phyloP scores from a whole-genome alignment of 2,113 vertebrate species.

The Himantopus leucocephalus region DNA sequence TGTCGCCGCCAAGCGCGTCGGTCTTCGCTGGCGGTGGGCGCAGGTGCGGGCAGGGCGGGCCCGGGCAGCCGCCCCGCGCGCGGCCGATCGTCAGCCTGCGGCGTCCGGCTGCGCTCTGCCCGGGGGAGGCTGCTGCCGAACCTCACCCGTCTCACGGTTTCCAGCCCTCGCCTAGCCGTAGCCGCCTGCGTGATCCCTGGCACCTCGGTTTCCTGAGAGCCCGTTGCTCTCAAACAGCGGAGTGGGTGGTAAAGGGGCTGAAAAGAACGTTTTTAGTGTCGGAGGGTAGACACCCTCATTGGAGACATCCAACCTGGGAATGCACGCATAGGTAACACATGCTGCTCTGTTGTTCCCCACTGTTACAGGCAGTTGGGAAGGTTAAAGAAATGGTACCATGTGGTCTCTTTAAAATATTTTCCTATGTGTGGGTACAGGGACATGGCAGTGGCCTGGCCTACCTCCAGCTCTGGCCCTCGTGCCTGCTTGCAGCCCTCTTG shows the following conservation, averaged over 20 bases:
- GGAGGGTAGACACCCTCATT: neutral
- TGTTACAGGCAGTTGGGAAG: neutral
- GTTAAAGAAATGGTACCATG: neutral
- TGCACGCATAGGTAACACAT: fast-evolving
- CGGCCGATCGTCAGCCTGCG: fast-evolving
- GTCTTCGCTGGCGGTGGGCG: neutral
- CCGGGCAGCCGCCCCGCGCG: neutral
- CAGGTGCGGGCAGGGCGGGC: neutral
- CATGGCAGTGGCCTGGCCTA: neutral
- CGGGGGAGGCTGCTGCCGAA: neutral
- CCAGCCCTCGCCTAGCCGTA: neutral
- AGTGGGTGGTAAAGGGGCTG: neutral
- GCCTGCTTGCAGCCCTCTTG: neutral
- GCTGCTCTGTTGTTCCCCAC: neutral
- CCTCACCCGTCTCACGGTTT: neutral
- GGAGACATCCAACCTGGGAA: neutral
- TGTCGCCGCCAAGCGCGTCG: fast-evolving
- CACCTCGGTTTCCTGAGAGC: neutral
- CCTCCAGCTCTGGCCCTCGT: neutral
- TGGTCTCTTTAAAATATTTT: neutral
- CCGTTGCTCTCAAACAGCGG: fast-evolving
- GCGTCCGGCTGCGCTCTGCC: neutral
- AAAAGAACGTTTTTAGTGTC: fast-evolving
- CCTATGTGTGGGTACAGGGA: fast-evolving
- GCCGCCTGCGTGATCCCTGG: too few relatives aligned